Base-by-base conservation (phyloP, 2,888 invertebrate genomes). In the Sericinus montela region DNA sequence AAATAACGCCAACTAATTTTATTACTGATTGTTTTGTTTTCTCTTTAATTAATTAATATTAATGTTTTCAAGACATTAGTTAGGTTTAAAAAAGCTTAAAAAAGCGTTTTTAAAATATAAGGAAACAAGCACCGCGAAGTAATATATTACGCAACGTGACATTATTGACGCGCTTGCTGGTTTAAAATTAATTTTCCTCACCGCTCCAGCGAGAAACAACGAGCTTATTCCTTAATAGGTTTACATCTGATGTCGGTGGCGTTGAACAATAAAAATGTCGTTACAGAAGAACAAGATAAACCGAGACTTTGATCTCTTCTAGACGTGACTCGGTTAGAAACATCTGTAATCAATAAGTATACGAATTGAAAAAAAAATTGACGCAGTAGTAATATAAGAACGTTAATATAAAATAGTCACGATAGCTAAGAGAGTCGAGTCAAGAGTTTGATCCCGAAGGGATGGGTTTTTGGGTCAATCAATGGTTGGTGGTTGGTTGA, bases 231-330 rank as follows among this genome's bases (percentile, higher is more conserved):
- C 29, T 13, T 49, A 49, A 49, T 38, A 49, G 40, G 44, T 44
- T 49, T 35, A 39, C 40, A 34, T 39, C 34, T 23, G 40, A 48
- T 48, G 48, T 16, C 19, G 25, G 30, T 35, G 15, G 45, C 36
- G 29, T n/a, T 13, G 29, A 11, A 41, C 28, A 39, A 50, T 50
- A 45, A 45, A 41, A 50, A 45, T 50, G 45, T 50, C 49, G 19
- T 50, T 45, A 45, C 36, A 15, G 19, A 30, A 23, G 30, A 29
- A 13, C 40, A 15, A 19, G 41, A 41, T 48, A 30, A 45, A 28
- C 44, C 19, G 19, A 11, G 32, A 32, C 13, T 32, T 25, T n/a
- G 29, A 23, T 35, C 10, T 23, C 7, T 11, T 14, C 28, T 11
- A 30, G 30, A 30, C 37, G 37, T 45, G 30, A 36, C 16, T 7